Base-by-base conservation (phyloP, 2,113 vertebrate species). In the Platysternon megacephalum region DNA sequence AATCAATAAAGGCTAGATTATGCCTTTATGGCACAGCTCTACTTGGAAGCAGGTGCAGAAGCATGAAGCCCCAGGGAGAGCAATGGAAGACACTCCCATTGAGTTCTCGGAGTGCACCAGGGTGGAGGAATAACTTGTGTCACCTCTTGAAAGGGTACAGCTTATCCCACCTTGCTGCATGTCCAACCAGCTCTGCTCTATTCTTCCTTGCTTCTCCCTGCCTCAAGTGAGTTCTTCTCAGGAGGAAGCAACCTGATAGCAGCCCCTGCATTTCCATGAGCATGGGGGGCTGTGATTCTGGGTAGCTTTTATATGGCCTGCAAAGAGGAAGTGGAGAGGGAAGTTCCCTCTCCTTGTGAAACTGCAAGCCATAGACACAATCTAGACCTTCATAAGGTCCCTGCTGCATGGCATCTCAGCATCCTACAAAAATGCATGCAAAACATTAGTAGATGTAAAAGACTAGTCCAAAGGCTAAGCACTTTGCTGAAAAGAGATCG, bases 151-250 rank as follows among this genome's bases (percentile, higher is more conserved):
- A 82, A 79, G 32, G 61, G 7, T 4, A 35, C 2, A 48, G 5
- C 24, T 2, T 28, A 68, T 42, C 39, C 24, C 5, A 5, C 29
- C 26, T 22, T 32, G 26, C 13, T 39, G 26, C 39, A 28, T 39
- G 8, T n/a, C 79, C 35, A 11, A 8, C 39, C 55, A 72, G n/a
- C 6, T 44, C 80, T 8, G 11, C n/a, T 86, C 79, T 83, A 65
- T n/a, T 52, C 21, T 80, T 87, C 61, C 46, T 4, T 51, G 8
- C 24, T 76, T 24, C 39, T 74, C 49, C 89, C 52, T 80, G 46
- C 28, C 4, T n/a, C 16, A 3, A 4, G 4, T 76, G n/a, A 82
- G 26, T 7, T 26, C 1, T 52, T 0, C 55, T 65, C 51, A 4
- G 32, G 3, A 55, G 3, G 48, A 39, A 72, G 22, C 2, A 39